Evolutionary conservation across 2,797 vertebrate species (phyloP), one percentile per base, ranked within the genome.

Genomic region (Coreius guichenoti): DNA sequence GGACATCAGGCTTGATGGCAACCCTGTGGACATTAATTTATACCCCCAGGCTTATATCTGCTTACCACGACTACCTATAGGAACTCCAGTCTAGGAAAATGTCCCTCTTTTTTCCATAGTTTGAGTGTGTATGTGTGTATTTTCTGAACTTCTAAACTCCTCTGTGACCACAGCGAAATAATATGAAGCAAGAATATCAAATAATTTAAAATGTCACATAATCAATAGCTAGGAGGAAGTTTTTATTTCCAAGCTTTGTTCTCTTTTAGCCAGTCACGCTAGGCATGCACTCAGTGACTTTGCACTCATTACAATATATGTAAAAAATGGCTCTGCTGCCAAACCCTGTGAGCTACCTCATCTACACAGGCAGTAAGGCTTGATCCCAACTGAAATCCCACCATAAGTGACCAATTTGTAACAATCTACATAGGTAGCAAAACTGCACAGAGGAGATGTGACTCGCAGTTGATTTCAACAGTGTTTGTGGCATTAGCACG

Each of bases 1-100:
- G 89, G 96, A 97, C 86, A 92, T 97, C 73, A 93, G 95, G 49
- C 93, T 97, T 33, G 96, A 97, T 0, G 93, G 94, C 23, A 97
- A 97, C 89, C 96, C 97, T 33, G 90, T 97, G 92, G 93, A 96
- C 89, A 91, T 96, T 67, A 94, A 95, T 90, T 93, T 92, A 85
- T 96, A 94, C 81, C 89, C 95, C 45, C 69, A 89, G 0, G 93
- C 95, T 56, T 97, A 96, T 80, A 89, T 92, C 90, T 97, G 96
- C 90, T 92, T 97, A 87, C 95, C 95, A 1, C 94, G 95, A 29
- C 88, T 97, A 78, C 96, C 97, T 84, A 93, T 91, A 0, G 96
- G 96, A 13, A 87, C 29, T 82, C 92, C 92, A 79, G 87, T 83
- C 82, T 94, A 91, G 94, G 26, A 76, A 13, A 54, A n/a, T 11